Percentiles rank a stretch among this genome's conserved stretches.
Evolutionary conservation across 2,113 vertebrate species (phyloP).

Genomic region (Hylia prasina): DNA sequence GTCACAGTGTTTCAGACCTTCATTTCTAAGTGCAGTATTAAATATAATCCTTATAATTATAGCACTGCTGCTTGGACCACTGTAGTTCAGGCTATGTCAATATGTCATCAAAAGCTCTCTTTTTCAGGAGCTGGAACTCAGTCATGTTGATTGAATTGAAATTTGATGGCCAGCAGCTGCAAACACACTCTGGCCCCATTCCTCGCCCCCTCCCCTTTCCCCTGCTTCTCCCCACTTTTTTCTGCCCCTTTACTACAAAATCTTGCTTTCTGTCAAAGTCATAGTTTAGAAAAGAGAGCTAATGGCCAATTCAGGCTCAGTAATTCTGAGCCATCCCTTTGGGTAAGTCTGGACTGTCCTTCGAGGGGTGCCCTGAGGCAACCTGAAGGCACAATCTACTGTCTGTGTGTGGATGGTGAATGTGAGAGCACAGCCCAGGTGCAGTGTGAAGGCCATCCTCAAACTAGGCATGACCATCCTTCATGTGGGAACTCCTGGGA

Average conservation of each 20-base stretch:
- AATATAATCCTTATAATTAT: constrained; percentile 66
- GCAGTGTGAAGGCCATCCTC: not conserved
- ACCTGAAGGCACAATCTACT: not conserved
- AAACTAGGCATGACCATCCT: not conserved
- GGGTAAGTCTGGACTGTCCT: not conserved
- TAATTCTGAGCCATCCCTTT: not conserved
- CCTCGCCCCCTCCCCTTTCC: too few relatives aligned
- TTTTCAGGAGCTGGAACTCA: constrained; percentile 66
- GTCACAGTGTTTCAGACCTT: constrained; percentile 17
- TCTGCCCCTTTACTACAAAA: constrained; percentile 4
- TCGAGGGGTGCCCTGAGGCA: not conserved
- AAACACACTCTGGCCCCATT: not conserved
- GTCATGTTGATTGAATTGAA: constrained; percentile 54
- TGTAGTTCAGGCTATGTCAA: constrained; percentile 65
- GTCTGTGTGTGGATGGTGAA: not conserved
- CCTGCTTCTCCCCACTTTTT: not conserved
- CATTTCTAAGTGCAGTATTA: constrained; percentile 41
- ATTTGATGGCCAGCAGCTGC: constrained; percentile 52
- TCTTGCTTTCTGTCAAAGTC: constrained; percentile 30
- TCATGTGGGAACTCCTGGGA: not conserved
- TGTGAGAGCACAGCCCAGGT: not conserved
- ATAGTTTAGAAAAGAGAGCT: not conserved
- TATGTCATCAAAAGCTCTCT: constrained; percentile 68
- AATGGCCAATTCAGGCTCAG: not conserved
- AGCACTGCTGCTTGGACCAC: constrained; percentile 49